phyloP scores from a whole-genome alignment of 2,113 vertebrate genomes.

The Archilochus colubris region DNA sequence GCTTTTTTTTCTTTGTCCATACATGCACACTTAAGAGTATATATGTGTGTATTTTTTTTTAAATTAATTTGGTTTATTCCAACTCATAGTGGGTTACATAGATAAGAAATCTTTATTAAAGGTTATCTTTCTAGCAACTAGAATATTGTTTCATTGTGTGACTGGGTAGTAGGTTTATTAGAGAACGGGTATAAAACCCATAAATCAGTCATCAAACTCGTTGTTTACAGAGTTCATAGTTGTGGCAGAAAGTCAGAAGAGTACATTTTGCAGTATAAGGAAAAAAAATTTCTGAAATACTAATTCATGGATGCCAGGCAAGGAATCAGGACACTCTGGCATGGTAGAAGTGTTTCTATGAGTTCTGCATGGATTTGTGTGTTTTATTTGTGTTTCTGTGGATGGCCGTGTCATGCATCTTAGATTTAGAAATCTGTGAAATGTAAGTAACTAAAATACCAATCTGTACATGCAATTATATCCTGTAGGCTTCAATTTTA shows the following conservation, averaged over 20 bases:
- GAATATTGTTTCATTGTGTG: neutral
- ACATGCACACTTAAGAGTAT: neutral
- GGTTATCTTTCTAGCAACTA: neutral
- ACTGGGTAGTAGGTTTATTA: neutral
- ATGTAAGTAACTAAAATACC: neutral
- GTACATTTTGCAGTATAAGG: neutral
- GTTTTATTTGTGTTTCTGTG: neutral
- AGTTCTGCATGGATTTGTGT: neutral
- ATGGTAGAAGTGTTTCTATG: neutral
- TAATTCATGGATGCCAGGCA: slow-evolving; percentile 21
- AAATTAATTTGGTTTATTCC: neutral
- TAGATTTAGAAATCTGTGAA: slow-evolving; percentile 25
- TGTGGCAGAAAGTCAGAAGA: neutral
- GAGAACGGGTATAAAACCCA: neutral
- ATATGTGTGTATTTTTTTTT: neutral
- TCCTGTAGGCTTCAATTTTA: neutral
- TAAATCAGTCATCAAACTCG: neutral
- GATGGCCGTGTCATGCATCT: neutral
- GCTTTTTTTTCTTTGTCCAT: neutral
- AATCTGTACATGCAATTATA: neutral
- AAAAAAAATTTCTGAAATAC: slow-evolving; percentile 4
- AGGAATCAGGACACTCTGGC: neutral
- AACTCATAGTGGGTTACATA: neutral
- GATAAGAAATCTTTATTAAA: neutral
- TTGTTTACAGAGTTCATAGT: neutral